Percentiles rank a stretch among this genome's conserved stretches.
phyloP scores from a whole-genome alignment of 2,888 invertebrate species.

The Imbricaverruca yamaguchii region DNA sequence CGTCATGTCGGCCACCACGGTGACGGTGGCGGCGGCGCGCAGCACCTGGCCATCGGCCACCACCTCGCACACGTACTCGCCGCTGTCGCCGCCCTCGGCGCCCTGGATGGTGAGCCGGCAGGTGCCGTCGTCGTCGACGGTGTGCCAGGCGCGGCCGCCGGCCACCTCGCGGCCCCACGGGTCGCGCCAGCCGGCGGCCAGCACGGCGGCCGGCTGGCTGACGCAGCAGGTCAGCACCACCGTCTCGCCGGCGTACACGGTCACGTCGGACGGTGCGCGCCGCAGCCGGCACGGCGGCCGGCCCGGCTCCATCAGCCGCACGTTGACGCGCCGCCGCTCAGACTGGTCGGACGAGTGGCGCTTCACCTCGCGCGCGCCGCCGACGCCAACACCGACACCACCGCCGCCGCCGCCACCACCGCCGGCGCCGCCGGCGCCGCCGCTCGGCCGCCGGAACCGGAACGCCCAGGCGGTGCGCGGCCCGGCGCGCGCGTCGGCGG shows the following conservation, averaged over 20 bases:
- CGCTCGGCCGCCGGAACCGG: not conserved
- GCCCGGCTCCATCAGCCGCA: conserved; percentile 14
- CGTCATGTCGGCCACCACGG: not conserved
- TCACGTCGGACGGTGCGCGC: conserved; percentile 5
- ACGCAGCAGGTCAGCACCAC: not conserved
- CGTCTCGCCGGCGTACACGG: conserved; percentile 11
- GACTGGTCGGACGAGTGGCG: conserved; percentile 8
- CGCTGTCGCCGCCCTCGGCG: conserved; percentile 16
- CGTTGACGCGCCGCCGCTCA: not conserved
- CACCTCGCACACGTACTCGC: conserved; percentile 16
- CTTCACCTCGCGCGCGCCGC: not conserved
- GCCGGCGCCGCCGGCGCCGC: not conserved
- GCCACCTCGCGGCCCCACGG: not conserved
- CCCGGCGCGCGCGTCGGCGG: not conserved
- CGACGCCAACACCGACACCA: not conserved
- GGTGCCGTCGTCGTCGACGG: conserved; percentile 13
- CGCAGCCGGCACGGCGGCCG: conserved; percentile 16
- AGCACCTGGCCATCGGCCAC: not conserved
- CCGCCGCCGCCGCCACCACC: not conserved
- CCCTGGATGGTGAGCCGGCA: conserved; percentile 10
- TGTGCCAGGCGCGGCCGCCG: conserved; percentile 17
- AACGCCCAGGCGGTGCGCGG: conserved; percentile 11
- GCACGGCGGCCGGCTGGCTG: not conserved
- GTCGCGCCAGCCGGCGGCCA: not conserved
- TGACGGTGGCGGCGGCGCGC: conserved; percentile 6